phyloP scores from a whole-genome alignment of 2,113 vertebrate species.

The Globicephala melas region DNA sequence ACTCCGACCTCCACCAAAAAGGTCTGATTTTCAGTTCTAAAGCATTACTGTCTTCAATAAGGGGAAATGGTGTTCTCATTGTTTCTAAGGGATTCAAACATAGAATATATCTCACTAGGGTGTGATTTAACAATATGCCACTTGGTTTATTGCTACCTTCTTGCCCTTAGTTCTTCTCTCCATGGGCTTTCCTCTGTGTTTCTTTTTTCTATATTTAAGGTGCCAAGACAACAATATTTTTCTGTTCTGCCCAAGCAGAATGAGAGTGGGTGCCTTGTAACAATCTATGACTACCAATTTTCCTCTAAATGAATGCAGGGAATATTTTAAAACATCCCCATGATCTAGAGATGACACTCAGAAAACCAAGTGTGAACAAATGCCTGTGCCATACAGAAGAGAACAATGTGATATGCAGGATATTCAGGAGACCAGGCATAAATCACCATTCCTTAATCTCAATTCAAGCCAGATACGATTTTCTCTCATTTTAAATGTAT shows the following conservation, averaged over 20 bases:
- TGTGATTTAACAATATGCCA: not conserved
- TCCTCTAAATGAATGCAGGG: not conserved
- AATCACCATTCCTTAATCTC: not conserved
- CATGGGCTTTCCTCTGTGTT: not conserved
- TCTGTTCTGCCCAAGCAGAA: not conserved
- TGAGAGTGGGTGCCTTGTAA: not conserved
- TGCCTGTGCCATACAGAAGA: not conserved
- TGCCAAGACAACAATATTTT: conserved; percentile 38
- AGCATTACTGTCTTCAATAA: not conserved
- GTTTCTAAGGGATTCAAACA: not conserved
- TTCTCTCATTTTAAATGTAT: not conserved
- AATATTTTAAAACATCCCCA: not conserved
- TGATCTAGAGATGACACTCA: not conserved
- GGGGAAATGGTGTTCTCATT: not conserved
- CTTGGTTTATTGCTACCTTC: not conserved
- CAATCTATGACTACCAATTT: conserved; percentile 28
- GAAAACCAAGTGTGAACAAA: not conserved
- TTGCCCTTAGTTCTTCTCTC: not conserved
- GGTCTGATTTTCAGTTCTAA: not conserved
- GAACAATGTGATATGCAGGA: not conserved
- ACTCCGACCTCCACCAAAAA: not conserved
- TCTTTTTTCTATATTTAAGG: not conserved
- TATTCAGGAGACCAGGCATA: not conserved
- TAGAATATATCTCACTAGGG: not conserved
- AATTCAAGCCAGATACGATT: not conserved